Conservation (phyloP, 2,797 vertebrate genomes). For the Hoplostethus mediterraneus region DNA sequence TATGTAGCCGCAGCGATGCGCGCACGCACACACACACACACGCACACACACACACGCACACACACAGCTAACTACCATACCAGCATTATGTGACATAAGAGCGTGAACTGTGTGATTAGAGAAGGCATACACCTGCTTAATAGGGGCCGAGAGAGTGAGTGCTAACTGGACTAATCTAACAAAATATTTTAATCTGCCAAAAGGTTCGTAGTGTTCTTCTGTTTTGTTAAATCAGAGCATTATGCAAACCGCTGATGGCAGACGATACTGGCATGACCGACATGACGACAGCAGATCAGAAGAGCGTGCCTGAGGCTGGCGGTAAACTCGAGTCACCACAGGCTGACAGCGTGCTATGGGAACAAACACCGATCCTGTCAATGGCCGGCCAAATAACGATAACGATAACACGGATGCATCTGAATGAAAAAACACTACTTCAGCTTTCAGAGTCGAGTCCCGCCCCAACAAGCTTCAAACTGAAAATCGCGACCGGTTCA, state of each 20-base stretch:
- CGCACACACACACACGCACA: constrained; percentile 6
- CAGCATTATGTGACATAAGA: constrained; percentile 11
- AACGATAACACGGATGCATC: neutral
- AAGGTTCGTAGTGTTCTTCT: neutral
- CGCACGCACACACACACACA: constrained; percentile 14
- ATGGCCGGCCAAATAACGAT: constrained; percentile 14
- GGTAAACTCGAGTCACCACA: neutral
- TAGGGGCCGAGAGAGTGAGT: constrained; percentile 20
- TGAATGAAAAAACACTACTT: constrained; percentile 14
- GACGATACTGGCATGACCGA: neutral
- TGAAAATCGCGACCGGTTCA: constrained; percentile 15
- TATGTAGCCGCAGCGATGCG: neutral
- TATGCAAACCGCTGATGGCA: constrained; percentile 27
- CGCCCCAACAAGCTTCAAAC: constrained; percentile 24
- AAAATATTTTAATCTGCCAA: constrained; percentile 9
- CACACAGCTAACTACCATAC: neutral
- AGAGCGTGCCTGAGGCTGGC: constrained; percentile 4
- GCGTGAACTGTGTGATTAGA: constrained; percentile 34
- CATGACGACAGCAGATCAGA: constrained; percentile 23
- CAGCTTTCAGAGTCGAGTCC: neutral
- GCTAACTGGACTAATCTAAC: constrained; percentile 5
- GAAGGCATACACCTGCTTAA: constrained; percentile 28
- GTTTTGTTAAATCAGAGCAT: constrained; percentile 1
- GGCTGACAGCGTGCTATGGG: neutral
- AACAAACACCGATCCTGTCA: constrained; percentile 9